phyloP scores from a whole-genome alignment of 2,113 vertebrate genomes.

The Jacana jacana region DNA sequence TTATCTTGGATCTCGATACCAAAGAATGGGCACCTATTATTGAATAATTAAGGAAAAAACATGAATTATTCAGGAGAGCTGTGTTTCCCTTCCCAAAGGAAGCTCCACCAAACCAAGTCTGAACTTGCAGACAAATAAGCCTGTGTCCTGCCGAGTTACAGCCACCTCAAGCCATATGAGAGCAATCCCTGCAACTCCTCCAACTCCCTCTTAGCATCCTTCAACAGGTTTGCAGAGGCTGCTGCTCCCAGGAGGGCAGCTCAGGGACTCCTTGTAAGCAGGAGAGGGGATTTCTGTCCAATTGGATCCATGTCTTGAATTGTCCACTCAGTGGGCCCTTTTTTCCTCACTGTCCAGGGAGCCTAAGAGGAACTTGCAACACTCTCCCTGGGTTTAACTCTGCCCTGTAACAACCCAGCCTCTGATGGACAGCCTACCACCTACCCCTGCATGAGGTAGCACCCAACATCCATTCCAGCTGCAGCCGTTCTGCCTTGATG shows the following conservation, averaged over 20 bases:
- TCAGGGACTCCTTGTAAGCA: background rate
- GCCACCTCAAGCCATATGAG: background rate
- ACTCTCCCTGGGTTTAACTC: background rate
- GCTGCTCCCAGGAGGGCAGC: background rate
- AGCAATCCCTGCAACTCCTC: background rate
- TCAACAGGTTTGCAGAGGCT: accelerated
- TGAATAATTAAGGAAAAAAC: conserved; percentile 47
- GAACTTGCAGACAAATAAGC: conserved; percentile 9
- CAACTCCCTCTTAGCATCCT: background rate
- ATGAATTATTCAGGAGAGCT: conserved; percentile 38
- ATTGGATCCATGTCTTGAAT: accelerated
- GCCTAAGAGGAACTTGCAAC: background rate
- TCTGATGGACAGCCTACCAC: background rate
- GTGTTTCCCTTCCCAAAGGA: conserved; percentile 17
- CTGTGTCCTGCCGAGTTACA: conserved; percentile 6
- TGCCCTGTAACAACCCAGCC: background rate
- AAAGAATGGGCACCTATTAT: conserved; percentile 26
- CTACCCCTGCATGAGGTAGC: accelerated
- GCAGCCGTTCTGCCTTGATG: background rate
- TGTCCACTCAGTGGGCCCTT: background rate
- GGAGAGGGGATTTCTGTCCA: background rate
- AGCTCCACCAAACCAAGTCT: background rate
- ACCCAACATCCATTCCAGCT: background rate
- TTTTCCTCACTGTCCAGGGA: background rate
- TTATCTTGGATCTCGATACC: background rate